These are phyloP conservation scores for Scaeva pyrastri DNA, from an alignment of 2,888 invertebrate species.

Conservation along the genomic window DNA sequence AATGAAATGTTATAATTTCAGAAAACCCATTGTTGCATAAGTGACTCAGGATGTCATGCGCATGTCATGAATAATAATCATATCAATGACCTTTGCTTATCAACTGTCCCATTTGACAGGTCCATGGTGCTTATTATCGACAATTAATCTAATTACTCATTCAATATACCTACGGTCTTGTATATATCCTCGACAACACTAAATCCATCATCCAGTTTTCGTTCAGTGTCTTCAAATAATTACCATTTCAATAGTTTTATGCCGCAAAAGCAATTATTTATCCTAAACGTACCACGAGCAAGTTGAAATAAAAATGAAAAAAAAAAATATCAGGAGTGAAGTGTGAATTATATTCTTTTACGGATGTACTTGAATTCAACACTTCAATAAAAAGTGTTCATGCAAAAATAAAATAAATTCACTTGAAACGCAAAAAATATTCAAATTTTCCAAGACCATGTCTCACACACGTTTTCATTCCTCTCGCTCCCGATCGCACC, in stretches of 20 bases:
- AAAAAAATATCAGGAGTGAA: not conserved
- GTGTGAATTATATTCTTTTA: not conserved
- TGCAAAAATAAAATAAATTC: slow-evolving; percentile 42
- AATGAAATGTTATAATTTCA: no score
- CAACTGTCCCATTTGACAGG: not conserved
- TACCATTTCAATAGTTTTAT: slow-evolving; percentile 65
- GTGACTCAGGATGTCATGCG: not conserved
- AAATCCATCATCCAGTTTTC: slow-evolving; percentile 23
- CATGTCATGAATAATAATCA: not conserved
- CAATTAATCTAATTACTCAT: not conserved
- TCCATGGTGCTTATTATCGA: not conserved
- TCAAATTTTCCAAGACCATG: slow-evolving; percentile 47
- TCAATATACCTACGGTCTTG: not conserved
- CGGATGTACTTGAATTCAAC: slow-evolving; percentile 44
- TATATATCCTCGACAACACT: slow-evolving; percentile 11
- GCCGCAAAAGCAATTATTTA: slow-evolving; percentile 54
- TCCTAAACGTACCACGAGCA: slow-evolving; percentile 27
- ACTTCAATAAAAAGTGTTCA: slow-evolving; percentile 49
- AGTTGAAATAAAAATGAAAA: slow-evolving; percentile 4
- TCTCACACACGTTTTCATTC: slow-evolving; percentile 14
- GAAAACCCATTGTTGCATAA: no score
- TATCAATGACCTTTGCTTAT: not conserved
- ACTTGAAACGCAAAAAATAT: slow-evolving; percentile 40
- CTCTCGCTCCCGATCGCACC: not conserved
- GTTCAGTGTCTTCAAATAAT: slow-evolving; percentile 45